Conservation (phyloP, 2,797 vertebrate species). For the Chelonia mydas region DNA sequence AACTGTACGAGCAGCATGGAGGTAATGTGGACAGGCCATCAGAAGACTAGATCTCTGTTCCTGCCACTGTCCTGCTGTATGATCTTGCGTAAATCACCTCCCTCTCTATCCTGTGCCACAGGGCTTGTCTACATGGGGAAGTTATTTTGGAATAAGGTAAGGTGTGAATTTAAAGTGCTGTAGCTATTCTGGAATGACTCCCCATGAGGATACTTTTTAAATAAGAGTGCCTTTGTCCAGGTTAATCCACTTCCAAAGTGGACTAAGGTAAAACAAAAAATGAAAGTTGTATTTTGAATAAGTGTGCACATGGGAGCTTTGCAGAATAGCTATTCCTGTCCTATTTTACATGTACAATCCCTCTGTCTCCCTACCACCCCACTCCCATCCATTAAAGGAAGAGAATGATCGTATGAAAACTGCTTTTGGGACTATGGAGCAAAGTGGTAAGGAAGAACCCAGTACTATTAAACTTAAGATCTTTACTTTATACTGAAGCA, state of each 20-base stretch:
- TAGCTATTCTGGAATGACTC: constrained; percentile 71
- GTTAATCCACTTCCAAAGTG: constrained; percentile 66
- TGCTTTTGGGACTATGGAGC: rapidly evolving
- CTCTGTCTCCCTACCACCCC: neutral
- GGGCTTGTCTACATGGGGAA: neutral
- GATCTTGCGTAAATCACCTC: neutral
- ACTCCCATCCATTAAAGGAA: neutral
- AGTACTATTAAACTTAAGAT: neutral
- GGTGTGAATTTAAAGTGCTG: constrained; percentile 46
- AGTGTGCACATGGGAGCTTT: rapidly evolving
- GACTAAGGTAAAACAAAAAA: constrained; percentile 20
- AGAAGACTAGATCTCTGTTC: neutral
- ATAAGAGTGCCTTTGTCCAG: constrained; percentile 40
- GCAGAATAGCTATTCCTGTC: neutral
- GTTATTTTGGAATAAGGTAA: constrained; percentile 25
- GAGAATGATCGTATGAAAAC: rapidly evolving
- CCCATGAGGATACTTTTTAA: constrained; percentile 55
- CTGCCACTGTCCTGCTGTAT: neutral
- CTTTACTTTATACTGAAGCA: rapidly evolving
- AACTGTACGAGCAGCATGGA: rapidly evolving
- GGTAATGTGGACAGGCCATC: neutral
- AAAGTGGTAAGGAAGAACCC: rapidly evolving
- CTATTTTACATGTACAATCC: rapidly evolving
- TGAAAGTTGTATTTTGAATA: rapidly evolving
- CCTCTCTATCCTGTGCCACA: neutral